These are phyloP conservation scores for Masticophis lateralis DNA, from an alignment of 2,797 vertebrate species.

Conservation along the genomic window DNA sequence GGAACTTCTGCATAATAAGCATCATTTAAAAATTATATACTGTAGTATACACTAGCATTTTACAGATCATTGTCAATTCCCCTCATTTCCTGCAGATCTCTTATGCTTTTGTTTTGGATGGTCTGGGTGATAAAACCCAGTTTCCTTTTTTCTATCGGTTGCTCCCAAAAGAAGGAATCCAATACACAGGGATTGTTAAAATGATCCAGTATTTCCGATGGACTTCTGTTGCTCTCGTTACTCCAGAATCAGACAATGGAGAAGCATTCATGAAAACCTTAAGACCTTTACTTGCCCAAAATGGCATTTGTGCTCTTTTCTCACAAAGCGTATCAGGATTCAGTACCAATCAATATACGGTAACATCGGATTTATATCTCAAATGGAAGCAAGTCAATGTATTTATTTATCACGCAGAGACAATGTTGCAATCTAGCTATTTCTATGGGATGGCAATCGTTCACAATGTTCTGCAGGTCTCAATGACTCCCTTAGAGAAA, in stretches of 20 bases:
- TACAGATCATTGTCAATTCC: neutral
- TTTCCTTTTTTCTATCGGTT: neutral
- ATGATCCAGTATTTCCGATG: neutral
- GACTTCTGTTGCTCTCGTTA: neutral
- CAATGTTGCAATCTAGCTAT: neutral
- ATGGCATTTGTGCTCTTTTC: neutral
- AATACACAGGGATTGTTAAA: neutral
- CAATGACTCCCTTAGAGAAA: neutral
- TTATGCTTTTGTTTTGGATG: neutral
- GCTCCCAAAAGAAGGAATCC: neutral
- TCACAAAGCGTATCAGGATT: neutral
- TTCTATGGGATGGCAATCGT: neutral
- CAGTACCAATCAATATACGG: fast-evolving
- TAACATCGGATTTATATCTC: neutral
- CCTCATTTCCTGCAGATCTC: neutral
- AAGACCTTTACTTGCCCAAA: neutral
- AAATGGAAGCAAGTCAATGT: neutral
- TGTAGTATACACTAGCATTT: neutral
- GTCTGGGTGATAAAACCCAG: neutral
- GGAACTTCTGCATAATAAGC: neutral
- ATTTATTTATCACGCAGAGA: neutral
- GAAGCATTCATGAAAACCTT: neutral
- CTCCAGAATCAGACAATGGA: neutral
- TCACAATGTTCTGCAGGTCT: fast-evolving
- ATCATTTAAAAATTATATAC: neutral